These are phyloP conservation scores for Pyrrhosoma nymphula DNA, from an alignment of 2,888 invertebrate genomes.

Conservation along the genomic window DNA sequence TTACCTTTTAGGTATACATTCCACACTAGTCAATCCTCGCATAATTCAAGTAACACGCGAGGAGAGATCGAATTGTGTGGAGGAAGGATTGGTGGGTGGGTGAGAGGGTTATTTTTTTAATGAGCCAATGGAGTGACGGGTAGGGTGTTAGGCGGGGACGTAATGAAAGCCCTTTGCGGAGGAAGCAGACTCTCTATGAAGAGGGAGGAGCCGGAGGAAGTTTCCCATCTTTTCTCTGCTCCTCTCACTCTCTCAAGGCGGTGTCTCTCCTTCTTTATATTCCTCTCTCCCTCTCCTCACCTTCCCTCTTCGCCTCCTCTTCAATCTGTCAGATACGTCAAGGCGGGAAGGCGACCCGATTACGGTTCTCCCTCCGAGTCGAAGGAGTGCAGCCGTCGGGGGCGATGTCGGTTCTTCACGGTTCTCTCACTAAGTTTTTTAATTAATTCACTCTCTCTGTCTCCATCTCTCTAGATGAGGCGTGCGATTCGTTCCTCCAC, in stretches of 20 bases:
- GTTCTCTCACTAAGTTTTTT: background rate
- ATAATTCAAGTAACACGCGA: background rate
- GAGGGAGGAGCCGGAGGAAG: background rate
- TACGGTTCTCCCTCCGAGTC: background rate
- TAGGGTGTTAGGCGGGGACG: background rate
- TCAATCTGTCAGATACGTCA: background rate
- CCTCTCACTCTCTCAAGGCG: background rate
- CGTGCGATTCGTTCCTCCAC: background rate
- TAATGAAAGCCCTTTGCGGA: slow-evolving; percentile 13
- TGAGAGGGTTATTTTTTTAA: background rate
- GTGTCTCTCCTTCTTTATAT: background rate
- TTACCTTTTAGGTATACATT: no score
- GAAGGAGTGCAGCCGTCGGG: background rate
- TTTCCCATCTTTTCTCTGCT: background rate
- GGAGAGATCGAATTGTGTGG: no score
- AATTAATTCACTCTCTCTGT: background rate
- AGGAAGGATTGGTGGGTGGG: background rate
- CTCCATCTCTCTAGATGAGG: background rate
- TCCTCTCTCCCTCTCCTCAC: background rate
- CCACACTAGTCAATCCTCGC: no score
- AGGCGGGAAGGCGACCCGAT: background rate
- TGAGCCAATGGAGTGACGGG: background rate
- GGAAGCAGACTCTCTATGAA: background rate
- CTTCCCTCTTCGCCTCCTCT: background rate
- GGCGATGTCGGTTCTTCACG: background rate